These are phyloP conservation scores for Buphagus erythrorhynchus DNA, from an alignment of 2,797 vertebrate genomes.

Conservation along the genomic window DNA sequence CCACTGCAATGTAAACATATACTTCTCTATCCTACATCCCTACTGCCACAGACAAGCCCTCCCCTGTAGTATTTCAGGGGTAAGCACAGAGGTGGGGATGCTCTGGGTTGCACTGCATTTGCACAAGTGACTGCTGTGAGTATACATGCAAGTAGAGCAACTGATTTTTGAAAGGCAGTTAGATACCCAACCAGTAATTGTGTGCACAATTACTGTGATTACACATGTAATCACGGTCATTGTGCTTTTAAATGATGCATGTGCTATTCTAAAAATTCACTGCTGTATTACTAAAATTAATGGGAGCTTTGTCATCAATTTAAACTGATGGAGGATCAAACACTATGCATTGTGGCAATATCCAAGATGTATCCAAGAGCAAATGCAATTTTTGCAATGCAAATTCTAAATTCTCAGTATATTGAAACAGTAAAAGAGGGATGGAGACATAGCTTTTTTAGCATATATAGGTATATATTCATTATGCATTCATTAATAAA, in stretches of 20 bases:
- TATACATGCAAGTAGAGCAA: slow-evolving; percentile 2
- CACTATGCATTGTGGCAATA: background rate
- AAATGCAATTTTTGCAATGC: background rate
- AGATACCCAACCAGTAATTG: slow-evolving; percentile 53
- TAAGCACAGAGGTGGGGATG: background rate
- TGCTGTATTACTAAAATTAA: slow-evolving; percentile 53
- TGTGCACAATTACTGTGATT: slow-evolving; percentile 64
- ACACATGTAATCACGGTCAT: slow-evolving; percentile 60
- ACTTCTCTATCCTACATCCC: background rate
- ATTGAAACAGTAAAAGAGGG: background rate
- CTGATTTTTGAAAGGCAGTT: slow-evolving; percentile 33
- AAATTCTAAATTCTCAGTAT: background rate
- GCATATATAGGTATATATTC: background rate
- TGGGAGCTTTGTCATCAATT: slow-evolving; percentile 10
- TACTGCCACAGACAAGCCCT: background rate
- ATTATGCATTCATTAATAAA: slow-evolving; percentile 15
- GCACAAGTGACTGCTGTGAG: slow-evolving; percentile 31
- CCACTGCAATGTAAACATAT: background rate
- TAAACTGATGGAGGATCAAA: slow-evolving; percentile 3
- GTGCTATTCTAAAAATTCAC: slow-evolving; percentile 41
- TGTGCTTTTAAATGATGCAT: slow-evolving; percentile 54
- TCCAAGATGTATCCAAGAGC: background rate
- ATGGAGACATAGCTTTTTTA: background rate
- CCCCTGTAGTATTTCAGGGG: background rate
- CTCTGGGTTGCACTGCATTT: background rate